Base-by-base conservation (phyloP, 2,888 invertebrate genomes). In the Drosophila kanekoi region DNA sequence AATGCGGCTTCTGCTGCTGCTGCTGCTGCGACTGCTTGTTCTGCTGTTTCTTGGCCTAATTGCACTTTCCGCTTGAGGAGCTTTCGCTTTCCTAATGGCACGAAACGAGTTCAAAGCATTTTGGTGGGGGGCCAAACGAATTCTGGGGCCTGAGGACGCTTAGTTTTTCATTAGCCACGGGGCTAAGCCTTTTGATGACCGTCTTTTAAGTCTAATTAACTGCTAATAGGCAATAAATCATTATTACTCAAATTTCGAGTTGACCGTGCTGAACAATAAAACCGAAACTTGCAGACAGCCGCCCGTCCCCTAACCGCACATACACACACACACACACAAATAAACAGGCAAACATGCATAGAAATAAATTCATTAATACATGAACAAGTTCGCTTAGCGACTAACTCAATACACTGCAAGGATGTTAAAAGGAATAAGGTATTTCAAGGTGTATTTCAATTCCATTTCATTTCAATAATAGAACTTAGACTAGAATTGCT, bases 191-290 rank as follows among this genome's bases (percentile, higher is more conserved):
- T 84, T 82, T 75, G 87, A 88, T 71, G 72, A 33, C 75, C 77
- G 71, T 73, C 85, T 87, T 89, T 86, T 86, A 86, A 87, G 83
- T 87, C 85, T 86, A 89, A 86, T 86, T 87, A 89, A 86, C 89
- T 82, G 89, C 89, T 86, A 89, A 86, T 86, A 83, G 86, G 75
- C 89, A 77, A 89, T 86, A 80, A 87, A 86, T 86, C 85, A 89
- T 86, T 89, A 87, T 87, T 87, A 89, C 87, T 86, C 83, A 84
- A 84, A 89, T 84, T 81, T 84, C 56, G 47, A 77, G 66, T 62
- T 61, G 58, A 61, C 59, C 69, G 48, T 16, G 62, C 77, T 38
- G 48, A 59, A 72, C 79, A 74, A 72, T 70, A 75, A 78, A 74
- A 75, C 68, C 33, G 44, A 79, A 43, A 38, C 10, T 9, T 18